These are phyloP conservation scores for Propithecus coquereli DNA, from an alignment of 2,113 vertebrate species.

Conservation along the genomic window DNA sequence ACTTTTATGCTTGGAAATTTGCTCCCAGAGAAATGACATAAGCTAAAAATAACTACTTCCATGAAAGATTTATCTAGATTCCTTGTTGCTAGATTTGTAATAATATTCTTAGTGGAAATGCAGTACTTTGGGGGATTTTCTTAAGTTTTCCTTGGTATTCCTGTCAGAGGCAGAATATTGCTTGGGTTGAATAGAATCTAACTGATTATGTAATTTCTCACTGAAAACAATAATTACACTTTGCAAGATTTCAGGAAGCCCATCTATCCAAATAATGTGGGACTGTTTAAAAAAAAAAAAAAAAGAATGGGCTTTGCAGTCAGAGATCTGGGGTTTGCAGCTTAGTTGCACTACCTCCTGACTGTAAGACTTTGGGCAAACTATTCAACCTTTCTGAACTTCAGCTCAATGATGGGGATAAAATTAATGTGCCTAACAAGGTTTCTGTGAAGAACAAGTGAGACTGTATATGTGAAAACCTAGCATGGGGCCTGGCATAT, in stretches of 20 bases:
- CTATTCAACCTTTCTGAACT: neutral
- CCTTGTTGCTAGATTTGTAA: neutral
- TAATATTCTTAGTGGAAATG: neutral
- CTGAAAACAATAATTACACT: neutral
- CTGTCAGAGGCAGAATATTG: neutral
- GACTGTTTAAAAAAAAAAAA: neutral
- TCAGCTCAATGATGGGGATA: neutral
- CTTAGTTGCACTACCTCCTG: neutral
- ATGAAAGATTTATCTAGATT: neutral
- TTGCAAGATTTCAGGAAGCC: neutral
- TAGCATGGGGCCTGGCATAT: neutral
- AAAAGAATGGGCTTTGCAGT: neutral
- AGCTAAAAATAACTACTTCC: constrained; percentile 39
- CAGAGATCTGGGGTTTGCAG: neutral
- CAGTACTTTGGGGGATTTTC: neutral
- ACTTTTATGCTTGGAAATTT: neutral
- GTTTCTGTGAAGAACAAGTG: neutral
- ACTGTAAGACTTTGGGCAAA: neutral
- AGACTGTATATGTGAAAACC: neutral
- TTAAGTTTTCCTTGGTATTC: neutral
- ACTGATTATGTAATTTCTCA: neutral
- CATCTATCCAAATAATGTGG: neutral
- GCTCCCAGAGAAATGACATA: constrained; percentile 5
- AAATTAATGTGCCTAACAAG: neutral
- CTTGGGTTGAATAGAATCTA: neutral